Base-by-base conservation (phyloP, 2,888 invertebrate species). In the Drosophila testacea region DNA sequence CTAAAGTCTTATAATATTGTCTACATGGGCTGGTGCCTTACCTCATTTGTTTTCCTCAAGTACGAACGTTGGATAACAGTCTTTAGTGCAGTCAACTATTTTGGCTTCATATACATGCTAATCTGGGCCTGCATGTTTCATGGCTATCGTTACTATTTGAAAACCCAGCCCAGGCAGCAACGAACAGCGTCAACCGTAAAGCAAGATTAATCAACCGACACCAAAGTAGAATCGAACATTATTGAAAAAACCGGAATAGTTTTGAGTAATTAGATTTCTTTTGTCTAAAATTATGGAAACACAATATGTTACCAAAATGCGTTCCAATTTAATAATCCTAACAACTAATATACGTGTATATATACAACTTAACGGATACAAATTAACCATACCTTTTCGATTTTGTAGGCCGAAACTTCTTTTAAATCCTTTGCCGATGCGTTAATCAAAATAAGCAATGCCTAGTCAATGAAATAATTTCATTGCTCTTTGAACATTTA, bases 1-100 rank as follows among this genome's bases (percentile, higher is more conserved):
- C 92, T 96, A 0, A 96, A 96, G 90, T 84, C 94, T 0, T 97
- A 97, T 89, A 96, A 97, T 0, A 94, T 96, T 46, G 93, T 96
- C 7, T 96, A 96, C 81, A 96, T 97, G 95, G 97, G 97, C 7
- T 97, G 96, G 94, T 96, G 96, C 81, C 92, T 97, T 46, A 93
- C 95, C 9, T 96, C 97, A 0, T 97, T 97, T 85, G 95, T 95
- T 44, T 93, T 96, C 4, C 94, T 97, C 70, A 95, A 95, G 4
- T 95, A 94, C 79, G 92, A 94, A 0, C 95, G 95, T 76, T 97
- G 96, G 94, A 94, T 94, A 92, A 91, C 90, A 0, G 94, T 96
- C 0, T 96, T 95, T 81, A 80, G 91, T 0, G 94, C 94, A 41
- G 92, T 96, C 4, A 95, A 95, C 89, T 96, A 95, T 87, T 94